These are phyloP conservation scores for Choloepus didactylus DNA, from an alignment of 2,797 vertebrate genomes.

Conservation along the genomic window DNA sequence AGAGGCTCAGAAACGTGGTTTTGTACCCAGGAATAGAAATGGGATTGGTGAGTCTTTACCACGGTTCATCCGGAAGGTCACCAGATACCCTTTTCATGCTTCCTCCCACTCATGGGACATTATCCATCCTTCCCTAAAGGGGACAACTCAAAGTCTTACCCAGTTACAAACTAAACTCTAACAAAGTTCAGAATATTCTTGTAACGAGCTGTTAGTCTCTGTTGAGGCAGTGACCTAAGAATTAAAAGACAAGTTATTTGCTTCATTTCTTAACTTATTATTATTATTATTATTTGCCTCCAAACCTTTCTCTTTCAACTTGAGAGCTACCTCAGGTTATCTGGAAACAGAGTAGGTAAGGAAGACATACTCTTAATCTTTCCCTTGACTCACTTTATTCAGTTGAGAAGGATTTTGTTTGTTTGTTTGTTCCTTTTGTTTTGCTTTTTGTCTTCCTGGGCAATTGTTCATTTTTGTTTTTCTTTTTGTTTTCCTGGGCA, in stretches of 20 bases:
- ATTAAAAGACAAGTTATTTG: background rate
- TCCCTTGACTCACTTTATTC: background rate
- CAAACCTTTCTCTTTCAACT: background rate
- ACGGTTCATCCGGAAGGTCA: background rate
- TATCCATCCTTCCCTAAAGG: background rate
- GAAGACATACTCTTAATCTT: background rate
- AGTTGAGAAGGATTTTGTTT: background rate
- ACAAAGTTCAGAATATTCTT: background rate
- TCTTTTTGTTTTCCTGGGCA: too few relatives aligned
- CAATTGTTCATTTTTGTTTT: too few relatives aligned
- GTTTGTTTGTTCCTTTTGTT: too few relatives aligned
- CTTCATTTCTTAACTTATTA: background rate
- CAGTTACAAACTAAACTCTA: background rate
- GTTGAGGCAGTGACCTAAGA: background rate
- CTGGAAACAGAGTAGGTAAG: background rate
- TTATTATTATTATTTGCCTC: background rate
- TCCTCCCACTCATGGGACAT: background rate
- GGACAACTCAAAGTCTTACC: background rate
- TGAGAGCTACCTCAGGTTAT: background rate
- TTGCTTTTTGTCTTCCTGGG: too few relatives aligned
- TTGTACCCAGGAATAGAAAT: background rate
- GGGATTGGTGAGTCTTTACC: background rate
- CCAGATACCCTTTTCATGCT: background rate
- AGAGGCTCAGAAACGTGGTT: background rate
- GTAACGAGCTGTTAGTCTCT: background rate